Base-by-base conservation (phyloP, 2,113 vertebrate genomes). In the Balaenoptera acutorostrata region DNA sequence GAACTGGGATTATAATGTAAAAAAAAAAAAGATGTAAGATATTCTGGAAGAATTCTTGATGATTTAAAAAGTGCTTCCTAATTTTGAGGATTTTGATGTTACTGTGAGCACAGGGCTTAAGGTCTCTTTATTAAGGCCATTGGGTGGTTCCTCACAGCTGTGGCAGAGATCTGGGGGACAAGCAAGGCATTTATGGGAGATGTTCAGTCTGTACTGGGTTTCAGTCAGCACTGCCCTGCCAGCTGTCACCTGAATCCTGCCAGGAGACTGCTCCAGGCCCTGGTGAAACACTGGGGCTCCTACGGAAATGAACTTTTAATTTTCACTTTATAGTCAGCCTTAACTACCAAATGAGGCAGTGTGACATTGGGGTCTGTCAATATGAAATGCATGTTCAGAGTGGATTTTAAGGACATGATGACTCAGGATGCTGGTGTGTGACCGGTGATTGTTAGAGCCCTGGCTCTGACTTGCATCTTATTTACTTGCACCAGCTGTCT, bases 241-340 rank as follows among this genome's bases (percentile, higher is more conserved):
- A 97, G 21, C 66, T 96, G 97, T 85, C 93, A 39, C 72, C 71
- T 68, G 68, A 55, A 72, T 68, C 74, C 69, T 97, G 95, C 91
- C 93, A 96, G 84, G 90, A 96, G 20, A 83, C 75, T 87, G 31
- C 85, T 92, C 59, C 20, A 66, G 72, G n/a, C 94, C n/a, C 88
- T 89, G 81, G 81, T 36, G 11, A 69, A 92, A 74, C n/a, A 44
- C 52, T n/a, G 66, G n/a, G 52, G 29, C 31, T 86, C 61, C 90
- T 93, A 33, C 2, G 1, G 72, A 94, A 93, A 86, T 80, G 41
- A 87, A 46, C 33, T 86, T 23, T 23, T 20, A 57, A 59, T 80
- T 69, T 69, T 72, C 49, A 29, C 21, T 91, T 61, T 69, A 20
- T 21, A 14, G 46, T 92, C 27, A 78, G 31, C 80, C 80, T 80